Percentiles rank a stretch among this genome's conserved stretches.
These are phyloP conservation scores for Mormoops blainvillei DNA, from an alignment of 2,113 vertebrate species.

Conservation along the genomic window DNA sequence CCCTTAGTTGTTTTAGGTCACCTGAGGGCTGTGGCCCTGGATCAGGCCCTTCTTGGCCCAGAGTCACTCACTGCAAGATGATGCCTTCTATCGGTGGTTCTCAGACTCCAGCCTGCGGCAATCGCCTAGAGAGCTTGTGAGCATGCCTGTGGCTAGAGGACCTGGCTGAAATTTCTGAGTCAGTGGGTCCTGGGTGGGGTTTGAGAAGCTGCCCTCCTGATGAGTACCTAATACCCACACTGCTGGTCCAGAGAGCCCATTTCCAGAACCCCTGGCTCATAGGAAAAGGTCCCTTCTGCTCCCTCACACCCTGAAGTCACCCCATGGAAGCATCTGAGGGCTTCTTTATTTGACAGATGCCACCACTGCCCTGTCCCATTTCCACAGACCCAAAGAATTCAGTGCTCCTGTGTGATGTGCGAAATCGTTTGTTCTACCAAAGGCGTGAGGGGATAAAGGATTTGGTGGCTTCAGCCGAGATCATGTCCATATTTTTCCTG, in stretches of 20 bases:
- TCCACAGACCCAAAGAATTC: conserved; percentile 29
- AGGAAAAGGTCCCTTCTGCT: not conserved
- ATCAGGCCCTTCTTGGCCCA: not conserved
- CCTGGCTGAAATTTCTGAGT: not conserved
- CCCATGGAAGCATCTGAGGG: not conserved
- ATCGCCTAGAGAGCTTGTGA: not conserved
- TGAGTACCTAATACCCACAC: too few species aligned
- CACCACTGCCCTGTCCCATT: conserved; percentile 18
- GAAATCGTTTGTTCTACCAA: conserved; percentile 14
- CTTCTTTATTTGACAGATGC: not conserved
- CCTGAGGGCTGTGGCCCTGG: not conserved
- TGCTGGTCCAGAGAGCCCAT: not conserved
- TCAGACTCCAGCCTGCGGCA: not conserved
- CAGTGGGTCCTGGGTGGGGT: not conserved
- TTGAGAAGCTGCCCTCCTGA: not conserved
- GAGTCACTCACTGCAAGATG: not conserved
- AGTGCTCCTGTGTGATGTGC: conserved; percentile 22
- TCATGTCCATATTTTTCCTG: conserved; percentile 27
- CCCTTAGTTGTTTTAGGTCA: conserved; percentile 21
- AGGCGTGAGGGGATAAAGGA: conserved; percentile 33
- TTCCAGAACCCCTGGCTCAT: not conserved
- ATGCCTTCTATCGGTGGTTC: not conserved
- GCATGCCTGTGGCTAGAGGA: not conserved
- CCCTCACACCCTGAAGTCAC: not conserved
- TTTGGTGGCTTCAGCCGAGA: conserved; percentile 40